Percentiles rank a stretch among this genome's conserved stretches.
Conservation (phyloP, 53 echinoderm and acorn worm genomes). For the Crossaster papposus region DNA sequence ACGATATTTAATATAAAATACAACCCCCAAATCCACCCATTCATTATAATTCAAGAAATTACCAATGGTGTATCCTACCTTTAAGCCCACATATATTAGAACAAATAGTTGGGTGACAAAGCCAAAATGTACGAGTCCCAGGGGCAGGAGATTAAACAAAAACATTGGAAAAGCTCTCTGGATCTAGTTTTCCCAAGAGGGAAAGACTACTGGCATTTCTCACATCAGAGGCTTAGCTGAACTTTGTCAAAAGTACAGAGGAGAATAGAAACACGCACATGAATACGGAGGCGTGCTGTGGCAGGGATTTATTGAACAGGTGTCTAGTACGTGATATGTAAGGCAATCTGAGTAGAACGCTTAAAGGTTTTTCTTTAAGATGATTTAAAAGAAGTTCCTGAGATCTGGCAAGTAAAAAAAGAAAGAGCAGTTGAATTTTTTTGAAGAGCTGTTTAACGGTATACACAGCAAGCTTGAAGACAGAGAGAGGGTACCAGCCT, state of each 20-base stretch:
- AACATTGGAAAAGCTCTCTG: background rate
- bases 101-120: background rate
- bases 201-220: constrained; percentile 31
- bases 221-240: constrained; percentile 27
- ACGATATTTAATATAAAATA: too few species aligned
- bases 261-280: background rate
- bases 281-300: background rate
- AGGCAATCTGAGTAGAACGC: background rate
- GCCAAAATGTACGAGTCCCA: background rate
- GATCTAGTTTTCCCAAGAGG: background rate
- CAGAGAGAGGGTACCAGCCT: background rate
- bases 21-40: too few species aligned
- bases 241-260: background rate
- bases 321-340: background rate
- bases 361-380: background rate
- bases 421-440: too few species aligned
- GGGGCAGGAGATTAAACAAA: background rate
- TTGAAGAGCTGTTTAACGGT: too few species aligned
- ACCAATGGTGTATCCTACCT: too few species aligned
- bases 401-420: too few species aligned
- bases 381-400: too few species aligned
- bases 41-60: too few species aligned
- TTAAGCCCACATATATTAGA: background rate
- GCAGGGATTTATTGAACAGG: constrained; percentile 2
- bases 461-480: too few species aligned